Base-by-base conservation (phyloP, 2,797 vertebrate genomes). In the Rhynchotus rufescens region DNA sequence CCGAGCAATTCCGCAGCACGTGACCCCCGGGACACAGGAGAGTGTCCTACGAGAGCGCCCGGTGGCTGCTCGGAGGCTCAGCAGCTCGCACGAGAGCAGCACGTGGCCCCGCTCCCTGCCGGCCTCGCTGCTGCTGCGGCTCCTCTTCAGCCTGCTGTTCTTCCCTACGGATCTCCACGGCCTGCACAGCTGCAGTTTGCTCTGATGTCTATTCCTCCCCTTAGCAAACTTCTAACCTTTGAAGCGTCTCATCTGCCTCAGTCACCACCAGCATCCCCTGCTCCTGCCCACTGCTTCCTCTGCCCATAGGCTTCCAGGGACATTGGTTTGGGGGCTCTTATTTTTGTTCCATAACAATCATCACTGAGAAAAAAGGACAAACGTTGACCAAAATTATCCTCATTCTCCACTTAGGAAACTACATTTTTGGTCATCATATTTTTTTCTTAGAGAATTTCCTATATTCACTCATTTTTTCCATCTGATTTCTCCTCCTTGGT, bases 61-160 rank as follows among this genome's bases (percentile, higher is more conserved):
- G 0, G 60, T 2, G n/a, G 13, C 45, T 60, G n/a, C 40, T 25
- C 2, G 6, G 1, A 1, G 34, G 26, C 6, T 45, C 11, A 1
- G 61, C 73, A 51, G 54, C 42, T 23, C 3, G 4, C 30, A 0
- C 13, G 22, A 19, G 30, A 23, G 65, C 65, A 16, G 34, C 71
- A 15, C 60, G 10, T 40, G 1, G 2, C 15, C 75, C 75, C 36
- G 5, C 23, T 1, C 1, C 61, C 17, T 62, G 12, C 3, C 3
- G 52, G 68, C 74, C 74, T n/a, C 56, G 2, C 5, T 1, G 3
- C 36, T 4, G 32, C 71, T 4, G 1, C 67, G 44, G 61, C 44
- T 10, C 62, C 74, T 30, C 26, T 76, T 76, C 79, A 15, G 64
- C 59, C 59, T 49, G 7, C 16, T 3, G 1, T 1, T 15, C 23